phyloP scores from a whole-genome alignment of 1,140 invertebrate species.

The Parasteatoda tepidariorum region DNA sequence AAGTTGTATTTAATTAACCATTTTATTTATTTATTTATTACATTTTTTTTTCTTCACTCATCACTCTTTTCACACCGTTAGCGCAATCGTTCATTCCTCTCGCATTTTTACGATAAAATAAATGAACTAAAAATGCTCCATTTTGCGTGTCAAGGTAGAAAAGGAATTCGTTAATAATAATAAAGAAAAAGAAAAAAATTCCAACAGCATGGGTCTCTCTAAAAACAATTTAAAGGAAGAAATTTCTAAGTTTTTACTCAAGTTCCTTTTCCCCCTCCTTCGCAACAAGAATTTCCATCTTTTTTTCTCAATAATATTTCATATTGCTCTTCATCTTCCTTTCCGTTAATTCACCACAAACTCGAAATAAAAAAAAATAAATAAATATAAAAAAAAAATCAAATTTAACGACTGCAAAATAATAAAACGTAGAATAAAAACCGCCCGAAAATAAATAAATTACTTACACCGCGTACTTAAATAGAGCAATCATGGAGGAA shows the following conservation, averaged over 20 bases:
- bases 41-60: too few relatives aligned
- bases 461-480: constrained; percentile 6
- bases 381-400: not conserved
- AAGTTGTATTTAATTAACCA: too few relatives aligned
- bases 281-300: not conserved
- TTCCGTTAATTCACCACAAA: constrained; percentile 48
- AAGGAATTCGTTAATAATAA: too few relatives aligned
- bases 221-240: constrained; percentile 45
- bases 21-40: too few relatives aligned
- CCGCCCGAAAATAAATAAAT: constrained; percentile 45
- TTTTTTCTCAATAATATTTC: constrained; percentile 42
- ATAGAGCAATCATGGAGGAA: not conserved
- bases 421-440: constrained; percentile 38
- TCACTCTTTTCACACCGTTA: too few relatives aligned
- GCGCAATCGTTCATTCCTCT: too few relatives aligned
- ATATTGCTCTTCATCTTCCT: constrained; percentile 14
- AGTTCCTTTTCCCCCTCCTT: not conserved
- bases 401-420: constrained; percentile 55
- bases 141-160: too few relatives aligned
- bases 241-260: not conserved
- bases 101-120: too few relatives aligned
- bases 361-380: not conserved
- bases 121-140: too few relatives aligned
- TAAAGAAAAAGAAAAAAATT: too few relatives aligned
- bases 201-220: not conserved